Evolutionary conservation across 1,140 invertebrate species (phyloP).

Genomic region (Rhyacophila brunnea): DNA sequence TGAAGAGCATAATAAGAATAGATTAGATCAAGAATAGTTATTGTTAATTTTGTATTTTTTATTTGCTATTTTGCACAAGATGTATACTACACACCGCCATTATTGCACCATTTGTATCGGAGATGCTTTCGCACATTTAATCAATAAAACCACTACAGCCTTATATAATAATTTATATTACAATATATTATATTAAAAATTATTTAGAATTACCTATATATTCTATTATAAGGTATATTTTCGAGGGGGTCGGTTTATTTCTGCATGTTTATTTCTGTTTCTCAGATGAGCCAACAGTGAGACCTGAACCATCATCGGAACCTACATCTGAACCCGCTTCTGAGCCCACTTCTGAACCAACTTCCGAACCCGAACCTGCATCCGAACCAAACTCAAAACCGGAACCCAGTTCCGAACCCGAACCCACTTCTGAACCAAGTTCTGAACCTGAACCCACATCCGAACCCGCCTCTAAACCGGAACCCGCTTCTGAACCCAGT

Average conservation of each 20-base stretch:
- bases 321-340: constrained; percentile 35
- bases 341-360: constrained; percentile 45
- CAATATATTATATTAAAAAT: not conserved
- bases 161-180: too few relatives aligned
- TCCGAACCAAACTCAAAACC: constrained; percentile 41
- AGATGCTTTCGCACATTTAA: too few relatives aligned
- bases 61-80: too few relatives aligned
- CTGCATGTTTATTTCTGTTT: constrained; percentile 23
- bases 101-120: too few relatives aligned
- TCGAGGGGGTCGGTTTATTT: constrained; percentile 17
- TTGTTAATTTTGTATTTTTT: too few relatives aligned
- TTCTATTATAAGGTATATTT: constrained; percentile 8
- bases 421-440: constrained; percentile 48
- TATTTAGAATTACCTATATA: constrained; percentile 2
- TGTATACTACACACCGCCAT: too few relatives aligned
- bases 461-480: constrained; percentile 30
- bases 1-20: too few relatives aligned
- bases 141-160: too few relatives aligned
- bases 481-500: constrained; percentile 42
- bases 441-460: constrained; percentile 42
- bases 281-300: constrained; percentile 29
- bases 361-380: constrained; percentile 40
- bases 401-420: constrained; percentile 43
- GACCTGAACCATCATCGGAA: constrained; percentile 39
- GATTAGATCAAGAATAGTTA: too few relatives aligned